These are phyloP conservation scores for Platycercus adscitus DNA, from an alignment of 2,113 vertebrate genomes.

Conservation along the genomic window DNA sequence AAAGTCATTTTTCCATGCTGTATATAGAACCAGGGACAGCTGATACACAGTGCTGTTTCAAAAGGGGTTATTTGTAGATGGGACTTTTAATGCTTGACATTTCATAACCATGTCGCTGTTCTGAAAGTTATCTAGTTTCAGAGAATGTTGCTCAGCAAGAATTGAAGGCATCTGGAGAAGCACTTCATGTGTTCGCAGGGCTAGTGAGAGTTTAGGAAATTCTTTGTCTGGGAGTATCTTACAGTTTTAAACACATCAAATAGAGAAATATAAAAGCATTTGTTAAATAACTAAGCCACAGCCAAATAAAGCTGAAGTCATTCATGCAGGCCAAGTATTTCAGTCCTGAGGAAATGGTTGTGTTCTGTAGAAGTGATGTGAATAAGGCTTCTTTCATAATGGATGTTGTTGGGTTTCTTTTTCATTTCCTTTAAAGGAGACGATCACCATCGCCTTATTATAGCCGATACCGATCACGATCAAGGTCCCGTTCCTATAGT, in stretches of 20 bases:
- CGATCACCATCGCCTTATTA: slow-evolving; percentile 92
- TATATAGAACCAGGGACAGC: slow-evolving; percentile 20
- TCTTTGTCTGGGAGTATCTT: slow-evolving; percentile 3
- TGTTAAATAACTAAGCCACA: slow-evolving; percentile 25
- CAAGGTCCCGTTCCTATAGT: slow-evolving; percentile 91
- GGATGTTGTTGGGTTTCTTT: slow-evolving; percentile 30
- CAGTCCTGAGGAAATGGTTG: slow-evolving; percentile 24
- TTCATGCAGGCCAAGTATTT: slow-evolving; percentile 36
- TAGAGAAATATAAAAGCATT: slow-evolving; percentile 24
- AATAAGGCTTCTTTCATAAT: slow-evolving; percentile 45
- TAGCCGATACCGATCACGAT: slow-evolving; percentile 90
- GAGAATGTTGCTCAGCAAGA: slow-evolving; percentile 16
- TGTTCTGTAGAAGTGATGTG: slow-evolving; percentile 35
- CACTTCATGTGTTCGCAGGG: not conserved
- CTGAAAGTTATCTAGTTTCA: slow-evolving; percentile 39
- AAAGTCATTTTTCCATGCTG: not conserved
- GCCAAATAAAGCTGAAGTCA: slow-evolving; percentile 45
- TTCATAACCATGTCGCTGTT: not conserved
- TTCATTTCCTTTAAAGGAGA: slow-evolving; percentile 77
- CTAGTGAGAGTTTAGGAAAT: slow-evolving; percentile 19
- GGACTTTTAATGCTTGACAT: slow-evolving; percentile 41
- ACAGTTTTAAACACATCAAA: not conserved
- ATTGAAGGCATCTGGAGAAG: slow-evolving; percentile 19
- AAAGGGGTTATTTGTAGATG: slow-evolving; percentile 44
- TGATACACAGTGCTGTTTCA: slow-evolving; percentile 24